Evolutionary conservation across 2,113 vertebrate species (phyloP).

Genomic region (Pelecanus crispus): DNA sequence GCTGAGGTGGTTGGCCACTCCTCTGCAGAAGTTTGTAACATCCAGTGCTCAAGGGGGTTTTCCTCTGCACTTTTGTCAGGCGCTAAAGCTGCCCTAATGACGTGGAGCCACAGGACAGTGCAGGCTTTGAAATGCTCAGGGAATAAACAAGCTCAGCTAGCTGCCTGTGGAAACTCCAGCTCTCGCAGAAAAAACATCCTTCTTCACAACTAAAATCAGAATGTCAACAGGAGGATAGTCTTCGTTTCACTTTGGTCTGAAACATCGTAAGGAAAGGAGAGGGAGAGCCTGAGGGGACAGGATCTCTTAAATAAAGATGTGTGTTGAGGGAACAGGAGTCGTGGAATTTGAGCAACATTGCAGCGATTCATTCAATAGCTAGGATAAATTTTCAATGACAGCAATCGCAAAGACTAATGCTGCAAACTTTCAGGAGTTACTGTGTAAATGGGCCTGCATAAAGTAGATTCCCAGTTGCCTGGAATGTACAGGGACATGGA

Average conservation of each 20-base stretch:
- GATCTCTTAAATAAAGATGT: not conserved
- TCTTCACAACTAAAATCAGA: not conserved
- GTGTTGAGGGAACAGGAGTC: not conserved
- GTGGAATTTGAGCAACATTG: rapidly evolving
- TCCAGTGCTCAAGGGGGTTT: not conserved
- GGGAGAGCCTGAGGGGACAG: not conserved
- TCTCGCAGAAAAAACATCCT: not conserved
- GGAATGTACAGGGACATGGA: not conserved
- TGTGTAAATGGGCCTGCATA: not conserved
- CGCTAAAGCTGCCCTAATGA: not conserved
- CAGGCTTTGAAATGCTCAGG: not conserved
- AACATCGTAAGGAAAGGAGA: not conserved
- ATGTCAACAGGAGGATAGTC: not conserved
- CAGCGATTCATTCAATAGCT: not conserved
- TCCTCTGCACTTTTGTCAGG: not conserved
- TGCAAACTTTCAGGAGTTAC: not conserved
- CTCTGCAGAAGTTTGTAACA: not conserved
- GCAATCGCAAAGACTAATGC: not conserved
- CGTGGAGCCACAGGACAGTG: not conserved
- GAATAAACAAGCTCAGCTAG: not conserved
- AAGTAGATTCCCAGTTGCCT: not conserved
- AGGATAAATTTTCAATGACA: not conserved
- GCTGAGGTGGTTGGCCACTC: not conserved
- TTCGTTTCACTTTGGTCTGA: not conserved
- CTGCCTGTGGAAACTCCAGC: not conserved